Evolutionary conservation across 2,797 vertebrate species (phyloP).

Genomic region (Malurus leucopterus): DNA sequence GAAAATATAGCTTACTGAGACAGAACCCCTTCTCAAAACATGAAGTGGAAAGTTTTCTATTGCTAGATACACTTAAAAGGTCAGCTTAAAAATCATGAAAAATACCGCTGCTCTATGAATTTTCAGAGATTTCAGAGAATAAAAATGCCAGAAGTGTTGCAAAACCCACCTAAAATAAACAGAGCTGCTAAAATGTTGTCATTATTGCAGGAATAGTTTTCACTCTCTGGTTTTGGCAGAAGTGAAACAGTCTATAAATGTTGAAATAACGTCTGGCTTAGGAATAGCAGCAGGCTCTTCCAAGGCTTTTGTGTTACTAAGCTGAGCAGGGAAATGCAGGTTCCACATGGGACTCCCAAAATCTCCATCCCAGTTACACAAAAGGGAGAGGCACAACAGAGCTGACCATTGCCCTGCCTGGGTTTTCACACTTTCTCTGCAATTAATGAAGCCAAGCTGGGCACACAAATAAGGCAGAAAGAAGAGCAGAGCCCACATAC

Average conservation of each 20-base stretch:
- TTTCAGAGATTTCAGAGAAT: background rate
- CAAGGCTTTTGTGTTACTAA: background rate
- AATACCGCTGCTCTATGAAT: background rate
- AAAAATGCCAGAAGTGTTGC: background rate
- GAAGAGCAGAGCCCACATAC: background rate
- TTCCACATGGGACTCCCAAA: background rate
- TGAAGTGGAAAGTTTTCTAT: background rate
- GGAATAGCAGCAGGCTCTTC: background rate
- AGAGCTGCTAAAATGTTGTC: background rate
- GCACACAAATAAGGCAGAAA: background rate
- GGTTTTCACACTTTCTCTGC: background rate
- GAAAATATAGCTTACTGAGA: background rate
- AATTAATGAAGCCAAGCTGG: background rate
- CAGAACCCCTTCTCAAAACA: background rate
- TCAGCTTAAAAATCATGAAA: background rate
- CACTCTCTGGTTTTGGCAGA: conserved; percentile 4
- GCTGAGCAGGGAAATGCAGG: background rate
- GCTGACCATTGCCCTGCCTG: background rate
- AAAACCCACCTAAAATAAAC: background rate
- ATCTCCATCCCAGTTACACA: background rate
- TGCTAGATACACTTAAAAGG: background rate
- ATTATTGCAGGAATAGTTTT: conserved; percentile 1
- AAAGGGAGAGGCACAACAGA: background rate
- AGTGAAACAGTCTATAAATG: background rate
- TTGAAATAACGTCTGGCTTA: background rate